Base-by-base conservation (phyloP, 2,797 vertebrate species). In the Graptemys geographica region DNA sequence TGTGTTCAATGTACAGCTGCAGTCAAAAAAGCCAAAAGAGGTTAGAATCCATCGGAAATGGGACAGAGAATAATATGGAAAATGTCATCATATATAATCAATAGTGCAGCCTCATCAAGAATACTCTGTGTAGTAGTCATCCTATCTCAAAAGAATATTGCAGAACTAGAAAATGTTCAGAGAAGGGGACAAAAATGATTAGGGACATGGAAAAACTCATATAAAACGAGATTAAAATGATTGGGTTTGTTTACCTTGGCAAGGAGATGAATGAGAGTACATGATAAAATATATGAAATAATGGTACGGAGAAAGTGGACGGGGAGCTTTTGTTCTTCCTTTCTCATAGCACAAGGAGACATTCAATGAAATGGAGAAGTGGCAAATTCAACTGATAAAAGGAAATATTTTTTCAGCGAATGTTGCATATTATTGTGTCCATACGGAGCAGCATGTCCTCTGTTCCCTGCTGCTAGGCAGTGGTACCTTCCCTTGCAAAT, bases 381-480 rank as follows among this genome's bases (percentile, higher is more conserved):
- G 31, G 2, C 5, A 81, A 23, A 90, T 37, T 0, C 78, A 62
- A 86, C 69, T 23, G 87, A 79, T 72, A 81, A 93, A 88, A 37
- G 11, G 33, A 69, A 95, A 83, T 47, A 44, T n/a, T 76, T 84
- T 2, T 47, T 88, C 53, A 41, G 94, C 8, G 41, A 31, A 90
- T 79, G 87, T 11, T 88, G 83, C 87, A 74, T 19, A 0, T 81
- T 81, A 56, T 90, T 95, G 95, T 88, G 90, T 81, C 86, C 91
- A 85, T 51, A 47, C 86, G 94, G 86, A 87, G 53, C 72, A 84
- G 78, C 41, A 92, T 27, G 19, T 94, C 11, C 49, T 59, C 86
- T 59, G 15, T 47, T 87, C 88, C 79, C 27, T 56, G 4, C 81
- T 83, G 80, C 49, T 44, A 55, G 84, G 81, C n/a, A 44, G 37